Base-by-base conservation (phyloP, 2,888 invertebrate genomes). In the Epinotia ramella region DNA sequence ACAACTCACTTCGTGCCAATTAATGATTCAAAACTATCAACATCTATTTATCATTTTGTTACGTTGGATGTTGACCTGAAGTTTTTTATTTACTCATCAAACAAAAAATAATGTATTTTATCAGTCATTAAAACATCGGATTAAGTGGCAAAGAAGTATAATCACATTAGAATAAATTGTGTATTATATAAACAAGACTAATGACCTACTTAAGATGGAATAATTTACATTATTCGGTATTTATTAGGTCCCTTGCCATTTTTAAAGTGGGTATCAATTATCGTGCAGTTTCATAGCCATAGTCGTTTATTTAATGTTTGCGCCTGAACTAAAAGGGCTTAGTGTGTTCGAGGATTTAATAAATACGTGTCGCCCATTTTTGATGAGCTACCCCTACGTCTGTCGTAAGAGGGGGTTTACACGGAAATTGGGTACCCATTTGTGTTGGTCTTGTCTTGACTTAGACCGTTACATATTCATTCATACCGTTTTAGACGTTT, bases 1-100 rank as follows among this genome's bases (percentile, higher is more conserved):
- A 65, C 65, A 49, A 20, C 24, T 49, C 28, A 24, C 24, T 65
- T 65, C 20, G 16, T 49, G 20, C 28, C n/a, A 66, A 33, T n/a
- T 66, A 66, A 28, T 1, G 53, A 53, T 9, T 64, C 20, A 44
- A 13, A 24, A 13, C 28, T 28, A 4, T 24, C 12, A 24, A 28
- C 13, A 28, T 24, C 13, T 12, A 28, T 59, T 59, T 24, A 28
- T 59, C 13, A 13, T 28, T 57, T 57, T 57, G 7, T 11, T 49
- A 60, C 20, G 13, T 60, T 28, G 28, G 4, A 5, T 33, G 33
- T 24, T 24, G 24, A 24, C 24, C 33, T 33, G 33, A 33, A 3
- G 0, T 33, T 33, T 33, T 33, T 33, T 33, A 33, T 33, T 33
- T 24, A 24, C 24, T 24, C 24, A 24, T 24, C 24, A 2, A 24